Evolutionary conservation across 2,888 invertebrate genomes (phyloP).

Genomic region (Lasioglossum oenotherae): DNA sequence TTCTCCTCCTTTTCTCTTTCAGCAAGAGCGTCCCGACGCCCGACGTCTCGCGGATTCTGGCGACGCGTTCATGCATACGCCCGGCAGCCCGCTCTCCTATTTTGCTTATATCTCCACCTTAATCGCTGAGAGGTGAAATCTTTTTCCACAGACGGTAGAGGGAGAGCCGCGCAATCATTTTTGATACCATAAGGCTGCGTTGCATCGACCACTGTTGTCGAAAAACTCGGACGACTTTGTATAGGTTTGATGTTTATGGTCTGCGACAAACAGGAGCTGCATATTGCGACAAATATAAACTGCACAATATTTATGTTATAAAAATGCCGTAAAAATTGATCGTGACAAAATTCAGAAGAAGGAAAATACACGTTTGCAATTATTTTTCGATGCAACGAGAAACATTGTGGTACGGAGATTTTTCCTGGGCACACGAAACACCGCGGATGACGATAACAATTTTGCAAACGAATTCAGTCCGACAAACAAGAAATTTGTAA

Average conservation of each 20-base stretch:
- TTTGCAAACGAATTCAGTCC: no score
- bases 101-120: conserved; percentile 43
- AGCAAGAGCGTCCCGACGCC: conserved; percentile 24
- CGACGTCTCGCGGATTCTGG: conserved; percentile 69
- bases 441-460: no score
- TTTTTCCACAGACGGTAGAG: neutral
- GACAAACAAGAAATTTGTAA: no score
- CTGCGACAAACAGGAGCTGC: neutral
- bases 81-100: conserved; percentile 45
- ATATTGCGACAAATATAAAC: no score
- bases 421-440: no score
- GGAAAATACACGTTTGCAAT: no score
- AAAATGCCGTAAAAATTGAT: no score
- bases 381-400: no score
- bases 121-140: conserved; percentile 43
- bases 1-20: conserved; percentile 27
- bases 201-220: neutral
- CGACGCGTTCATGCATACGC: conserved; percentile 72
- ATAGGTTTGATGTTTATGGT: neutral
- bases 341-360: no score
- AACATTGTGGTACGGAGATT: no score
- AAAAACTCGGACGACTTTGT: neutral
- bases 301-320: no score
- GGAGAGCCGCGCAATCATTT: neutral
- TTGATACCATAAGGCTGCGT: neutral